Conservation (phyloP, 2,113 vertebrate species). For the Micronycteris hirsuta region DNA sequence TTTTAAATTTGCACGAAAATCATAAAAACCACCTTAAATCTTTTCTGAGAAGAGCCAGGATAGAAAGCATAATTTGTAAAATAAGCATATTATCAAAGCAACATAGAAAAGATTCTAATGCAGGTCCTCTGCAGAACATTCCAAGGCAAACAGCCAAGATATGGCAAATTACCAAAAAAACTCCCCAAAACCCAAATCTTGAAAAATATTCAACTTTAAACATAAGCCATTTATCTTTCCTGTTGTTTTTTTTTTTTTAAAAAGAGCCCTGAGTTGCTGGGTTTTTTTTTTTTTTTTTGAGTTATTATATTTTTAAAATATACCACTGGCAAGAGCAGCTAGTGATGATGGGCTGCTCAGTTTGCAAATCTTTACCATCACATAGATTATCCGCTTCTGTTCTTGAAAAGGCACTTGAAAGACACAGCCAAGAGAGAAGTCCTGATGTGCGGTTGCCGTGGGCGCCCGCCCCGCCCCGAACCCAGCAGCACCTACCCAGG, state of each 20-base stretch:
- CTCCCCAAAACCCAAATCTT: not conserved
- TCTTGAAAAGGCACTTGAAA: not conserved
- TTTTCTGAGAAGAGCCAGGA: not conserved
- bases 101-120: not conserved
- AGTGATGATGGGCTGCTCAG: not conserved
- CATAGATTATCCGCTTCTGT: not conserved
- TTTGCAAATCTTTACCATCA: not conserved
- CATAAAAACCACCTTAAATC: not conserved
- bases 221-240: not conserved
- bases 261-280: not conserved
- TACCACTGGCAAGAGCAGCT: rapidly evolving
- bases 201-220: not conserved
- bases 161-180: not conserved
- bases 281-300: not conserved
- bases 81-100: not conserved
- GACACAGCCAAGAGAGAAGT: too few relatives aligned
- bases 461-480: too few relatives aligned
- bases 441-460: rapidly evolving
- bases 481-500: too few relatives aligned
- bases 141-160: not conserved
- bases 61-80: not conserved
- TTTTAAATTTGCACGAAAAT: not conserved
- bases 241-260: not conserved
- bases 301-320: not conserved
- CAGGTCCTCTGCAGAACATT: not conserved